Percentiles rank a stretch among this genome's conserved stretches.
Conservation (phyloP, 2,797 vertebrate genomes). For the Paedocypris micromegethes region DNA sequence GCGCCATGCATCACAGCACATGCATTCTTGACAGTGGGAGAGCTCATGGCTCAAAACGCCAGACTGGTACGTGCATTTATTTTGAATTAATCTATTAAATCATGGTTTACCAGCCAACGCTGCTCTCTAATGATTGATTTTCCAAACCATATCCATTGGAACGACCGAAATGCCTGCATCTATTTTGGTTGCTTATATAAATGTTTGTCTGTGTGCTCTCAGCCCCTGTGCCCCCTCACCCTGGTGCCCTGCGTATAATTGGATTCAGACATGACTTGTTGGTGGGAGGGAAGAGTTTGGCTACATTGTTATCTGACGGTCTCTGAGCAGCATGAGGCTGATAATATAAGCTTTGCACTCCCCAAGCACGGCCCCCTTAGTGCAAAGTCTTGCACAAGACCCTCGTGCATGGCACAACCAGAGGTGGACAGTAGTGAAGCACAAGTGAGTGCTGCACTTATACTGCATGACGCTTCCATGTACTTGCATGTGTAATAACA, state of each 20-base stretch:
- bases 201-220: slow-evolving; percentile 16
- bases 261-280: slow-evolving; percentile 60
- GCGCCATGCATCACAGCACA: slow-evolving; percentile 37
- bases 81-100: slow-evolving; percentile 3
- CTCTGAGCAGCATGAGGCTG: slow-evolving; percentile 51
- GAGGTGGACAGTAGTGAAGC: neutral
- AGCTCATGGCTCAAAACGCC: slow-evolving; percentile 36
- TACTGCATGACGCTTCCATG: no score
- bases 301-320: slow-evolving; percentile 71
- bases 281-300: slow-evolving; percentile 58
- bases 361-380: slow-evolving; percentile 30
- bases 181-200: neutral
- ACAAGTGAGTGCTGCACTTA: no score
- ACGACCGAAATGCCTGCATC: neutral
- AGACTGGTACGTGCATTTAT: slow-evolving; percentile 27
- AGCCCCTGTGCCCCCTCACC: slow-evolving; percentile 53
- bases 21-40: slow-evolving; percentile 44
- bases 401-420: slow-evolving; percentile 46
- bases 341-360: slow-evolving; percentile 53
- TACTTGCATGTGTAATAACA: no score
- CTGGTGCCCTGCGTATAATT: slow-evolving; percentile 67
- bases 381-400: slow-evolving; percentile 47
- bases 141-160: neutral
- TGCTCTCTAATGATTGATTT: neutral
- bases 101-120: slow-evolving; percentile 9